Evolutionary conservation across 1,140 invertebrate species (phyloP).

Genomic region (Apis mellifera): DNA sequence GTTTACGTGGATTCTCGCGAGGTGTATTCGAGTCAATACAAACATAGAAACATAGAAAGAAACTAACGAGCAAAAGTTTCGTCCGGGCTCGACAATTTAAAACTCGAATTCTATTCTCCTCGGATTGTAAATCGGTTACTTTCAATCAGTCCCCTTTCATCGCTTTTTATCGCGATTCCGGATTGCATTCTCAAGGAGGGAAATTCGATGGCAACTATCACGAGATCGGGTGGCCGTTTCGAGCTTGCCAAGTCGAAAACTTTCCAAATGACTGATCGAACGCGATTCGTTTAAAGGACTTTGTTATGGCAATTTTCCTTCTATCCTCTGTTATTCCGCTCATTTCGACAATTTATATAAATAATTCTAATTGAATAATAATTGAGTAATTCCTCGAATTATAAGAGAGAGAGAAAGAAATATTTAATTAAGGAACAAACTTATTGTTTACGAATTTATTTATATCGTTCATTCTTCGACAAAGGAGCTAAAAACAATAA

Average conservation of each 20-base stretch:
- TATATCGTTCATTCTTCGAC: too few species aligned
- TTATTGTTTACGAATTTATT: too few species aligned
- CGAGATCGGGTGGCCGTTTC: background rate
- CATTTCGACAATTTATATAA: background rate
- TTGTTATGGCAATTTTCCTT: background rate
- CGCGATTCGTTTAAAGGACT: slow-evolving; percentile 6
- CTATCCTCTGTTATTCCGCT: background rate
- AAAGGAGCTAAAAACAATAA: too few species aligned
- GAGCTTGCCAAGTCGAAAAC: slow-evolving; percentile 7
- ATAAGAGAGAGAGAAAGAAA: background rate
- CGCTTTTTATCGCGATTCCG: background rate
- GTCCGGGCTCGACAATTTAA: background rate
- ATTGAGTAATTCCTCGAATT: background rate
- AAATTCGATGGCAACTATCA: slow-evolving; percentile 22
- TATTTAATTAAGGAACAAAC: background rate
- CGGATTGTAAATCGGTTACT: slow-evolving; percentile 20
- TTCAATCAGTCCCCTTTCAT: slow-evolving; percentile 17
- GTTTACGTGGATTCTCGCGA: background rate
- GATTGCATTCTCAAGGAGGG: slow-evolving; percentile 7
- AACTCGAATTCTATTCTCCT: slow-evolving; percentile 13
- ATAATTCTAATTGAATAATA: background rate
- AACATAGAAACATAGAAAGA: background rate
- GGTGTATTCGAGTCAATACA: background rate
- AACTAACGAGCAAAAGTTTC: slow-evolving; percentile 14
- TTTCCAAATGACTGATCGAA: slow-evolving; percentile 30